A percentile compares a stretch with the other conserved stretches of the same genome.
phyloP scores from a whole-genome alignment of 2,113 vertebrate species.

The Python bivittatus region DNA sequence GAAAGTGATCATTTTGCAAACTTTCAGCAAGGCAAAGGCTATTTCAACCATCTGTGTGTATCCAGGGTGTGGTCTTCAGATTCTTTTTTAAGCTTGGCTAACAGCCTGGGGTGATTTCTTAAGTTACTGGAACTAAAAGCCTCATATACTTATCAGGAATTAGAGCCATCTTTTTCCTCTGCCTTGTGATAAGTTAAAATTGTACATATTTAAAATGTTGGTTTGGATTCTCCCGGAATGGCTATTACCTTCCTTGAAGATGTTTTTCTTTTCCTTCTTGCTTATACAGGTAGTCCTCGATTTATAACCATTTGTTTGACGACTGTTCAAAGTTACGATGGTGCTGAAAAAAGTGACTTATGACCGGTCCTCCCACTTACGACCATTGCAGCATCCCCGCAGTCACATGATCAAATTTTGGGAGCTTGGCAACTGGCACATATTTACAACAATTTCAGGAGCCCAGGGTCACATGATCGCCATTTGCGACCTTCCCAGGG shows the following conservation, averaged over 20 bases:
- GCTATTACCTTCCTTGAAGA: not conserved
- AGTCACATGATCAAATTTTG: too few relatives aligned
- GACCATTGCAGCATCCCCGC: too few relatives aligned
- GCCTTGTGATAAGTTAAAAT: not conserved
- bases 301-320: too few relatives aligned
- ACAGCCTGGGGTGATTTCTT: not conserved
- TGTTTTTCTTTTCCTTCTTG: not conserved
- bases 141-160: not conserved
- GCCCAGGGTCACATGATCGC: too few relatives aligned
- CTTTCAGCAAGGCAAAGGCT: conserved; percentile 3
- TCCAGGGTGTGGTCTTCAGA: conserved; percentile 3
- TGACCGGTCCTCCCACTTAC: too few relatives aligned
- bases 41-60: conserved; percentile 14
- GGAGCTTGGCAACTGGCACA: too few relatives aligned
- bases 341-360: too few relatives aligned
- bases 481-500: too few relatives aligned
- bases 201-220: not conserved
- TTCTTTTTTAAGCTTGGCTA: conserved; percentile 1
- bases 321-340: too few relatives aligned
- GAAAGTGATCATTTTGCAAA: conserved; percentile 5
- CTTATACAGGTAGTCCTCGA: too few relatives aligned
- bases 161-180: not conserved
- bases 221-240: not conserved
- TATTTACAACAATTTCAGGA: too few relatives aligned
- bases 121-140: not conserved